A percentile compares a stretch with the other conserved stretches of the same genome.
Conservation (phyloP, 2,888 invertebrate genomes). For the Cantharis lateralis region DNA sequence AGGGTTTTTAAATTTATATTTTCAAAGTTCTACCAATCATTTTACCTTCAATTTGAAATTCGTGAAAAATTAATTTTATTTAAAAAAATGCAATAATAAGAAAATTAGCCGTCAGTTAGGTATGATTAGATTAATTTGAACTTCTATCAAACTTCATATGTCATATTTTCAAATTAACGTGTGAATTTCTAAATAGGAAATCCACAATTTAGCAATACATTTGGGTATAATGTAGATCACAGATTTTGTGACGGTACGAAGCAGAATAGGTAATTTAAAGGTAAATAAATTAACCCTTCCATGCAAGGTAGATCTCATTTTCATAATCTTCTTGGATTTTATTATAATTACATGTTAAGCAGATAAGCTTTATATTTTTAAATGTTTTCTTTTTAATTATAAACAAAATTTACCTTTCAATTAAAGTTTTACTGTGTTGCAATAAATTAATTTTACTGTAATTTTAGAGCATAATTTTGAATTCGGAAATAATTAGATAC, state of each 20-base stretch:
- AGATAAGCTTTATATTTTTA: too few species aligned
- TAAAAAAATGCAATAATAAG: too few species aligned
- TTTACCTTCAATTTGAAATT: too few species aligned
- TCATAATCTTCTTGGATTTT: not conserved
- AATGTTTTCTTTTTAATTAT: too few species aligned
- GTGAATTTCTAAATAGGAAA: not conserved
- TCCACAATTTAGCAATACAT: not conserved
- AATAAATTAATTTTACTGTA: not conserved
- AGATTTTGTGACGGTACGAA: not conserved
- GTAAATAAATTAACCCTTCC: not conserved
- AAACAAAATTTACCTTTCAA: too few species aligned
- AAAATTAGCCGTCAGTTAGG: not conserved
- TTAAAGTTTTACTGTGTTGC: too few species aligned
- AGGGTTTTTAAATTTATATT: too few species aligned
- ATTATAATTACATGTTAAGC: too few species aligned
- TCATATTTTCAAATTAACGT: not conserved
- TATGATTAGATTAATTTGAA: not conserved
- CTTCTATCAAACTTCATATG: not conserved
- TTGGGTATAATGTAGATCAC: not conserved
- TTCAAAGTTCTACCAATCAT: too few species aligned
- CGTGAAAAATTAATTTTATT: too few species aligned
- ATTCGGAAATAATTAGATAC: not conserved
- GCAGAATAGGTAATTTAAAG: not conserved
- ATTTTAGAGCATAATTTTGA: not conserved
- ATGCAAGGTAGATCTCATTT: not conserved